Evolutionary conservation across 2,888 invertebrate species (phyloP), one percentile per base, ranked within the genome.

Genomic region (Cheilosia variabilis): DNA sequence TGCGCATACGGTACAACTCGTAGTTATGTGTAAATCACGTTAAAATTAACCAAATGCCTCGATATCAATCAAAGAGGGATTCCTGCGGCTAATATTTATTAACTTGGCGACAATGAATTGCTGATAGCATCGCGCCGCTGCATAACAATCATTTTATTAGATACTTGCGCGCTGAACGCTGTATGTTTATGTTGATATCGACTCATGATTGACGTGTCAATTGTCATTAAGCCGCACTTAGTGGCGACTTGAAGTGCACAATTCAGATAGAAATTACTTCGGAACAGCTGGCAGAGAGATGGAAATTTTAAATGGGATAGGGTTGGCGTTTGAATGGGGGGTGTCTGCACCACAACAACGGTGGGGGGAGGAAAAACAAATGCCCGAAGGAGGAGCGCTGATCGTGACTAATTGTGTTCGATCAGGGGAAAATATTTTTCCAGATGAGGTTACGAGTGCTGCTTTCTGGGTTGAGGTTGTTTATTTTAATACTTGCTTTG

Each of bases 151-250:
- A 69, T 62, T 68, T 55, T 15, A 55, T 62, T 37, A 47, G 47
- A 47, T 19, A 47, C 45, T 1, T 7, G 45, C 17, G 19, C 27
- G 47, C 9, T 31, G 31, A 9, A 31, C 31, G 31, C 13, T 37
- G 4, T 37, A 37, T 78, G 78, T 71, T 63, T 63, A 78, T 62
- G 77, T 24, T 77, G 69, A 62, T 63, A 52, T n/a, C 50, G 60
- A 86, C 75, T 66, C 24, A 62, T 76, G 81, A 86, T 81, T 77
- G 86, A 86, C 86, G 76, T 63, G 68, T 77, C 81, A 76, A 75
- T 80, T 86, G 76, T 76, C 76, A 77, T 76, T 76, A 68, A 76
- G 58, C 58, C 60, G 65, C 66, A 66, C 80, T 80, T 68, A 77
- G 76, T 53, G 47, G 13, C 17, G 72, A 81, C 71, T 86, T 55